Conservation (phyloP, 2,888 invertebrate genomes). For the Troglohyphantes excavatus region DNA sequence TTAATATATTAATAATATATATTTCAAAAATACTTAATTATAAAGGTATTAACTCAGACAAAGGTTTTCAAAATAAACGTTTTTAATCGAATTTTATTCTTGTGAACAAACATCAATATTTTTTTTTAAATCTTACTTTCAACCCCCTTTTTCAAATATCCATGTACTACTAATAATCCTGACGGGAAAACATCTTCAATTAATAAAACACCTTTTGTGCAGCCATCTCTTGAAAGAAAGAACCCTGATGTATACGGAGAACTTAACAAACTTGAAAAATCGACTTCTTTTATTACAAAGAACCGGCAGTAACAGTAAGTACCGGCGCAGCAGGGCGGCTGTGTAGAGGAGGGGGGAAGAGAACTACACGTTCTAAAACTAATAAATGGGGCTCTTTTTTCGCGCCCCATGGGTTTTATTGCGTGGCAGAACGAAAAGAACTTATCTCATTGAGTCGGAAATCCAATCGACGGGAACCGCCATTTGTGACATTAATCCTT, state of each 20-base stretch:
- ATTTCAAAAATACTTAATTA: too few species aligned
- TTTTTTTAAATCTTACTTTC: not conserved
- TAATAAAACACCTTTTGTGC: constrained; percentile 19
- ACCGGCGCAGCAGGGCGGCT: not conserved
- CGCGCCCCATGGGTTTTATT: constrained; percentile 60
- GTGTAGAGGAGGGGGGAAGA: constrained; percentile 2
- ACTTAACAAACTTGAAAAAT: constrained; percentile 44
- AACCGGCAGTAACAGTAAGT: constrained; percentile 15
- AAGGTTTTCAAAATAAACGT: too few species aligned
- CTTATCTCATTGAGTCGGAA: constrained; percentile 45
- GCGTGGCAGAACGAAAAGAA: constrained; percentile 45
- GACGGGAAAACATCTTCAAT: constrained; percentile 10
- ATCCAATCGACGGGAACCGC: constrained; percentile 56
- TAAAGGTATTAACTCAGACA: too few species aligned
- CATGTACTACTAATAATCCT: constrained; percentile 27
- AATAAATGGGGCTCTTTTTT: constrained; percentile 63
- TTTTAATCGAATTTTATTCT: not conserved
- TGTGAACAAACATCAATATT: not conserved
- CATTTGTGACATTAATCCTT: constrained; percentile 69
- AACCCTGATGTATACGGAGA: constrained; percentile 22
- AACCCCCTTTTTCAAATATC: not conserved
- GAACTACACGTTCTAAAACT: constrained; percentile 59
- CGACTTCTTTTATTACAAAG: constrained; percentile 50
- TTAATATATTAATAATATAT: too few species aligned
- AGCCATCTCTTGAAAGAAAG: not conserved